Percentiles rank a stretch among this genome's conserved stretches.
Evolutionary conservation across 2,113 vertebrate genomes (phyloP).

Genomic region (Tangachromis dhanisi): DNA sequence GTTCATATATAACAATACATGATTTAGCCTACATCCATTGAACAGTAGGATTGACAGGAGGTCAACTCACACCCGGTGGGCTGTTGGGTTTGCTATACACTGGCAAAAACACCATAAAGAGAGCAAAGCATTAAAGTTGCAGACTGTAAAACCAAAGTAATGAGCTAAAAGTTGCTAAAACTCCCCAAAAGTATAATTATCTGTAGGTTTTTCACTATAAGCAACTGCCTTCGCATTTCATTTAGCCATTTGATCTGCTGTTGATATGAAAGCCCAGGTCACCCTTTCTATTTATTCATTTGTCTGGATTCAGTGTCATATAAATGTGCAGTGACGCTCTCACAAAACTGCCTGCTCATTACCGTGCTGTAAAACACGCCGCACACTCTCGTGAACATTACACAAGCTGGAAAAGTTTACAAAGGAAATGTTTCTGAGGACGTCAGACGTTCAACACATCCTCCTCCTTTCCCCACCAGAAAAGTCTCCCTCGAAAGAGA

Average conservation of each 20-base stretch:
- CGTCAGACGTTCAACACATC: neutral
- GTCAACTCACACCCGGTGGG: neutral
- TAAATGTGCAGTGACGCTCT: neutral
- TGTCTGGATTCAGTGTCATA: neutral
- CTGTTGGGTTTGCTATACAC: neutral
- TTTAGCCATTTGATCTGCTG: neutral
- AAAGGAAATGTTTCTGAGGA: slow-evolving; percentile 2
- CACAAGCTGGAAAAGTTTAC: neutral
- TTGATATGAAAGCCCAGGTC: neutral
- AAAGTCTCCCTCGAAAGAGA: neutral
- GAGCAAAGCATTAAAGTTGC: neutral
- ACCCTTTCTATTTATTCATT: neutral
- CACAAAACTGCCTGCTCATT: slow-evolving; percentile 7
- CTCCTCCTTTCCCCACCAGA: neutral
- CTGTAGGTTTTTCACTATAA: neutral
- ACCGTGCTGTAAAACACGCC: slow-evolving; percentile 8
- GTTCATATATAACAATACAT: neutral
- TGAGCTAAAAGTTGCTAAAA: neutral
- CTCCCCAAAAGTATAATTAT: neutral
- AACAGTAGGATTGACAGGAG: neutral
- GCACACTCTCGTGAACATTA: neutral
- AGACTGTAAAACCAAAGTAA: neutral
- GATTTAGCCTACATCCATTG: neutral
- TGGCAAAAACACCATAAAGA: neutral
- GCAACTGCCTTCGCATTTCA: neutral